phyloP scores from a whole-genome alignment of 53 echinoderm and acorn worm genomes.

The Holothuria scabra region DNA sequence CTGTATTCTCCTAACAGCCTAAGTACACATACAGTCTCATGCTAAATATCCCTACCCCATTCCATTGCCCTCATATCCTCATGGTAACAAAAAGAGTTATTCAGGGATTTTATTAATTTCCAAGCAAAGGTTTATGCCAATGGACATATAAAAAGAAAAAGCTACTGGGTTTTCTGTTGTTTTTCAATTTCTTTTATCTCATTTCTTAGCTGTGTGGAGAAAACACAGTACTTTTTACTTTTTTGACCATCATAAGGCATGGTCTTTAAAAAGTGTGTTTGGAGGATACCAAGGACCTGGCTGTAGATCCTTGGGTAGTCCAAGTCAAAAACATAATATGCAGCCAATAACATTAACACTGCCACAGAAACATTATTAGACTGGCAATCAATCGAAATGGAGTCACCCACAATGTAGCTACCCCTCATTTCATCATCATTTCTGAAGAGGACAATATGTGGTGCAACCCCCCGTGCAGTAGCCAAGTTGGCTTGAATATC shows the following conservation, averaged over 20 bases:
- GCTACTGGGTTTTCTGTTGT: neutral
- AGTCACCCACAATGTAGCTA: slow-evolving; percentile 44
- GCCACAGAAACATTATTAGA: slow-evolving; percentile 28
- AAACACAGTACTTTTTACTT: slow-evolving; percentile 42
- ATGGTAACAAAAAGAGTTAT: no score
- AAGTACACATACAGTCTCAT: no score
- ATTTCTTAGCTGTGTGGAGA: neutral
- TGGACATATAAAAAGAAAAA: no score
- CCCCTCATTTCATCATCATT: no score
- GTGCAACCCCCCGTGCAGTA: no score
- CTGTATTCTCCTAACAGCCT: no score
- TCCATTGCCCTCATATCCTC: no score
- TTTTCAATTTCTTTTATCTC: neutral
- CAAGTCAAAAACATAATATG: slow-evolving; percentile 51
- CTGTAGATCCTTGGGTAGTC: slow-evolving; percentile 49
- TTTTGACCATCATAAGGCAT: slow-evolving; percentile 47
- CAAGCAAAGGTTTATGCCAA: no score
- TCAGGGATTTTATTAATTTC: no score
- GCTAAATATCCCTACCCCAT: no score
- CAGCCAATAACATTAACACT: slow-evolving; percentile 36
- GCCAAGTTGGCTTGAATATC: slow-evolving; percentile 18
- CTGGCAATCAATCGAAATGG: slow-evolving; percentile 36
- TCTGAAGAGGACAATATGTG: no score
- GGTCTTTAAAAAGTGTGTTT: slow-evolving; percentile 36
- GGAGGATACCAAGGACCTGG: slow-evolving; percentile 50